Evolutionary conservation across 1,140 invertebrate genomes (phyloP), one percentile per base, ranked within the genome.

Genomic region (Bombus ignitus): DNA sequence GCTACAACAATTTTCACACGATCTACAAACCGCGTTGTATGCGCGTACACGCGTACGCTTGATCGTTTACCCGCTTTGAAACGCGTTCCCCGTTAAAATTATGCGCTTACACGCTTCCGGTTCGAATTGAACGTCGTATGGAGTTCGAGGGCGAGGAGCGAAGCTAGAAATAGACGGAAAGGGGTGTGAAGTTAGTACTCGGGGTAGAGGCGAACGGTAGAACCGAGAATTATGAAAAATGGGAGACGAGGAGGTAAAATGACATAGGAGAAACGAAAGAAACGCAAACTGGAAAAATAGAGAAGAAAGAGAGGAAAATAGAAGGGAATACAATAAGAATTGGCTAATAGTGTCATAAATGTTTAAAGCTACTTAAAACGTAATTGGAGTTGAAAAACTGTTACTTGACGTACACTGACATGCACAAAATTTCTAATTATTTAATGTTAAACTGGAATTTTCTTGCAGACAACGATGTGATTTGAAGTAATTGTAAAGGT

Each of bases 21-120:
- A 81, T 66, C n/a, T 18, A 53, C 32, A 39, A 47, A 72, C 22
- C 25, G 53, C 8, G 25, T 22, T 10, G 3, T 44, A 86, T 72
- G 44, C 85, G 59, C 81, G 86, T 73, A 74, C 75, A 85, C 28
- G 71, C 57, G 79, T 75, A 83, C 47, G 47, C 47, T 35, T 3
- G 44, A 71, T 42, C 28, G 44, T 59, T 37, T 74, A 47, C 25
- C 70, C 85, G 89, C 85, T 87, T 86, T 77, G 37, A 10, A 44
- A 28, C 28, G n/a, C 22, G 22, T 79, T 81, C 80, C 81, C 81
- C 87, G 88, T 89, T 89, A 62, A 78, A 88, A 91, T 92, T 88
- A 91, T 85, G 88, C 88, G 87, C 87, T 91, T 94, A 94, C 85
- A 86, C 88, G 82, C 87, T 91, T 92, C 91, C 89, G 86, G 87